These are phyloP conservation scores for Drosophila acutilabella DNA, from an alignment of 2,888 invertebrate species.

Conservation along the genomic window DNA sequence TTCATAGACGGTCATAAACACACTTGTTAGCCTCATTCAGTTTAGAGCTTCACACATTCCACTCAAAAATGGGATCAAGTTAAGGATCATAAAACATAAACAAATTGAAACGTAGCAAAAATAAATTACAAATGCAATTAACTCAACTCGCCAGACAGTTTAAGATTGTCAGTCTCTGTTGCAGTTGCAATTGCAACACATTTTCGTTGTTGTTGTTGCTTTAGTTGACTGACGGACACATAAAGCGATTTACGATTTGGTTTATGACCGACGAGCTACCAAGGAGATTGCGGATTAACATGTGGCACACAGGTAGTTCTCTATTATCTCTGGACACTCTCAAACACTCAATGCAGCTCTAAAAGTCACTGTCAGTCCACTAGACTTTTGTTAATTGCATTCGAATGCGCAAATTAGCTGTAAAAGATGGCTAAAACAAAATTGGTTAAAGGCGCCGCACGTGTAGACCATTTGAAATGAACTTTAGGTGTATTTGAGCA, in stretches of 20 bases:
- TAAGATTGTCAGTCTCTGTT: constrained; percentile 7
- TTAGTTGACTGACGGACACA: constrained; percentile 16
- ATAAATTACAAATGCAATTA: constrained; percentile 45
- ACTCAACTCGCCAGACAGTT: constrained; percentile 15
- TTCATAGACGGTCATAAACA: not conserved
- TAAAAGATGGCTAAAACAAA: constrained; percentile 35
- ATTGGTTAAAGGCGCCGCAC: constrained; percentile 27
- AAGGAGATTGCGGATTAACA: constrained; percentile 42
- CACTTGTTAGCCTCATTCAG: not conserved
- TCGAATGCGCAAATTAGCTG: constrained; percentile 61
- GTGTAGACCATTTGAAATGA: constrained; percentile 54
- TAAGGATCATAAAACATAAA: constrained; percentile 3
- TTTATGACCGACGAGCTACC: constrained; percentile 17
- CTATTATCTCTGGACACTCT: not conserved
- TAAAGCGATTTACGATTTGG: constrained; percentile 29
- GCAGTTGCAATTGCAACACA: constrained; percentile 25
- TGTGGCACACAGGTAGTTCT: constrained; percentile 37
- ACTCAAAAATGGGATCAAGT: constrained; percentile 12
- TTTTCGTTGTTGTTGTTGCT: not conserved
- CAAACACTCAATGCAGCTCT: not conserved
- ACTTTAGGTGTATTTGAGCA: too few species aligned
- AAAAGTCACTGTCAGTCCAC: not conserved
- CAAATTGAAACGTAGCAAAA: constrained; percentile 20
- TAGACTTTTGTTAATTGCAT: constrained; percentile 52
- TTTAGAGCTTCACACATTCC: not conserved